Evolutionary conservation across 2,888 invertebrate genomes (phyloP), one percentile per base, ranked within the genome.

Genomic region (Ochropleura leucogaster): DNA sequence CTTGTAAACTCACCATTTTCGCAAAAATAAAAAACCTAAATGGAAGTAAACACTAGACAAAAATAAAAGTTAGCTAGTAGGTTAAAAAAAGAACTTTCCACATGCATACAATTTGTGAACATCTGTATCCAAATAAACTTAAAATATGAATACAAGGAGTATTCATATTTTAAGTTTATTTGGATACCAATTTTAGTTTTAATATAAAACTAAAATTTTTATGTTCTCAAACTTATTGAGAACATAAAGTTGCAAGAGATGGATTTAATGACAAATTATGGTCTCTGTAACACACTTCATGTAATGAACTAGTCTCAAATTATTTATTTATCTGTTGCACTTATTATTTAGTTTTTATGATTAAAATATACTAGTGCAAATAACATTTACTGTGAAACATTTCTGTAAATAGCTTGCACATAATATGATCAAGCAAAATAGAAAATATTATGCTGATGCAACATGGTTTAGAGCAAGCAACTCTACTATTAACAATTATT

Each of bases 401-500:
- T 66, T 55, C n/a, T 53, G 14, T 42, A 16, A 57, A 44, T 20
- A 47, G 1, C 8, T 16, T 16, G 18, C 20, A 66, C 10, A 60
- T 51, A 30, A 12, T 47, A 30, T 68, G 7, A 64, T n/a, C 42
- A 51, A 47, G 6, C 3, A 49, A 49, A 9, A 53, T 8, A n/a
- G 20, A 74, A 49, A 53, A 63, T 18, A 40, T 14, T 18, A 40
- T 14, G 42, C 6, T 14, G 18, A 42, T 9, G 18, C 42, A 42
- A 64, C 46, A 74, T 68, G 40, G 40, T 64, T 20, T 40, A 8
- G 14, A 40, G 20, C n/a, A 12, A 2, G 44, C 20, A 53, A 40
- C 30, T 57, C 18, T 55, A 57, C 49, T 63, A 74, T 53, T 73
- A 77, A 47, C 69, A 76, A 75, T 75, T 46, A 71, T 42, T 70